Conservation (phyloP, 2,797 vertebrate species). For the Lacerta bilineata region DNA sequence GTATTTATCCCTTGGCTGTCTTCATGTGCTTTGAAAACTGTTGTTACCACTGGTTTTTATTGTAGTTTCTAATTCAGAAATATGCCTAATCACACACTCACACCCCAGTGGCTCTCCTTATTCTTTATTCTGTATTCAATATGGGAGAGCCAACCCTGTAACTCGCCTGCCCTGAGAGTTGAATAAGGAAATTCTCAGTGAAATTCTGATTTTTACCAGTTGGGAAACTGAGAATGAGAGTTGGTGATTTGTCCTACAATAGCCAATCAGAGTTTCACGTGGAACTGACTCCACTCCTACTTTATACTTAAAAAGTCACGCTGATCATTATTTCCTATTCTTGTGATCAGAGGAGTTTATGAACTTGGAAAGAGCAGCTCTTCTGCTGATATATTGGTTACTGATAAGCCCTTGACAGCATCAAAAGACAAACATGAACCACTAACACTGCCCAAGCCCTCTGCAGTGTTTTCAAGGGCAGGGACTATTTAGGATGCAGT, state of each 20-base stretch:
- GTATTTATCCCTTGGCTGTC: too few relatives aligned
- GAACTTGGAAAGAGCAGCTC: not conserved
- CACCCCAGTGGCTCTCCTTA: too few relatives aligned
- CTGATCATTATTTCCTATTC: not conserved
- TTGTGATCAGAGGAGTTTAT: not conserved
- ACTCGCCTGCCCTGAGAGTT: too few relatives aligned
- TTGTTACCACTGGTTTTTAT: too few relatives aligned
- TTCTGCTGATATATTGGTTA: not conserved
- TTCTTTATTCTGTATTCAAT: too few relatives aligned
- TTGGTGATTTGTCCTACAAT: not conserved
- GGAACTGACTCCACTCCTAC: not conserved
- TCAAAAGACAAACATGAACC: not conserved
- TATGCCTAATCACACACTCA: too few relatives aligned
- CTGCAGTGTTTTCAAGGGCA: constrained; percentile 1
- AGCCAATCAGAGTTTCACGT: not conserved
- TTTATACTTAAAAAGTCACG: not conserved
- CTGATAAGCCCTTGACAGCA: not conserved
- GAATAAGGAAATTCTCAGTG: not conserved
- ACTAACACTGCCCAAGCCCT: not conserved
- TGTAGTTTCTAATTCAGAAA: too few relatives aligned
- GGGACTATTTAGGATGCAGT: constrained; percentile 3
- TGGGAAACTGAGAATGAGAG: not conserved
- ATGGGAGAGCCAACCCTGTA: too few relatives aligned
- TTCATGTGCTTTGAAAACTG: too few relatives aligned
- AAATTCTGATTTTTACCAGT: not conserved